Conservation (phyloP, 1,140 invertebrate genomes). For the Cepaea nemoralis region DNA sequence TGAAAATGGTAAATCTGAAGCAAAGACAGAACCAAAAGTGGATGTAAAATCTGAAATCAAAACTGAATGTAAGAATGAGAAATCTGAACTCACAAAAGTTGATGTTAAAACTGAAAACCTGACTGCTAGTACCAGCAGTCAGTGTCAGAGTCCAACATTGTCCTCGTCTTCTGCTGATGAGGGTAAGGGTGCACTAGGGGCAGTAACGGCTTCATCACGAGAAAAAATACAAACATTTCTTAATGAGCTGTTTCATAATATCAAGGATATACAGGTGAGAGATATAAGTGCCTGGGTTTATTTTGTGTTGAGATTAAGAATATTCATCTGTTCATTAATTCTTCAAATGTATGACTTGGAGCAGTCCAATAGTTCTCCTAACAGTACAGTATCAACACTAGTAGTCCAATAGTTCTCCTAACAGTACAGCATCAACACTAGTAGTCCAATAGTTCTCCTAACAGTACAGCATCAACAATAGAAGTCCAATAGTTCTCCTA, state of each 20-base stretch:
- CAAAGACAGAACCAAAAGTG: constrained; percentile 10
- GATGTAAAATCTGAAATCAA: constrained; percentile 28
- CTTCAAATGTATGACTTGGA: no score
- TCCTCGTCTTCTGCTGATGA: constrained; percentile 29
- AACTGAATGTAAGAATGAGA: constrained; percentile 29
- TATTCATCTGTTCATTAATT: no score
- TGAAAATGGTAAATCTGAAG: constrained; percentile 27
- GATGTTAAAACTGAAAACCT: constrained; percentile 26
- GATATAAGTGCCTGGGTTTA: no score
- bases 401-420: no score
- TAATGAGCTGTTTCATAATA: constrained; percentile 20
- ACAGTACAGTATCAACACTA: no score
- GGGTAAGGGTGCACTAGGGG: constrained; percentile 18
- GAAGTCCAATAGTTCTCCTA: no score
- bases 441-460: no score
- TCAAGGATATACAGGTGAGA: constrained; percentile 36
- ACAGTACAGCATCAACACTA: no score
- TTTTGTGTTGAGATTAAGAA: no score
- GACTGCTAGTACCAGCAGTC: not conserved
- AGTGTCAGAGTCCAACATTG: constrained; percentile 12
- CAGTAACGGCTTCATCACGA: constrained; percentile 21
- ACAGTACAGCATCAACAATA: no score
- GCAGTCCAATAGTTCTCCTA: no score
- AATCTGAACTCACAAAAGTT: constrained; percentile 16
- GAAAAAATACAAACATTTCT: constrained; percentile 34